phyloP scores from a whole-genome alignment of 1,140 invertebrate genomes.

The Leptinotarsa texana region DNA sequence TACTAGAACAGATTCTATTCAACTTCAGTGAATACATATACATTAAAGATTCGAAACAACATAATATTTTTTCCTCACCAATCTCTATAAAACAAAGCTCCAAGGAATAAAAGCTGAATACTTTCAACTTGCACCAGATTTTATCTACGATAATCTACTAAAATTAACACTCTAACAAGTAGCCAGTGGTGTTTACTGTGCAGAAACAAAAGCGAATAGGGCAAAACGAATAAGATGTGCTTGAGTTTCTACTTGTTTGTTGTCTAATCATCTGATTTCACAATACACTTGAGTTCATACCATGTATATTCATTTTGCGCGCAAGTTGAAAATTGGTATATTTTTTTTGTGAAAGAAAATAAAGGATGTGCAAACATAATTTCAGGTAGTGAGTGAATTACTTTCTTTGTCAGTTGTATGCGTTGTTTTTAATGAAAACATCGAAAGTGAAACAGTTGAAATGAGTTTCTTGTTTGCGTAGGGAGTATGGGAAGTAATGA shows the following conservation, averaged over 20 bases:
- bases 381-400: too few relatives aligned
- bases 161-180: slow-evolving; percentile 6
- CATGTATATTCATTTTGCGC: not conserved
- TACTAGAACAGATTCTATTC: too few relatives aligned
- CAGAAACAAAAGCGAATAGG: not conserved
- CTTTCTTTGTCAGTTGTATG: too few relatives aligned
- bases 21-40: not conserved
- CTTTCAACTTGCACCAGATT: not conserved
- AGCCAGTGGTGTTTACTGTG: not conserved
- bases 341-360: not conserved
- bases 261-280: slow-evolving; percentile 3
- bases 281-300: not conserved
- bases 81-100: not conserved
- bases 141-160: not conserved
- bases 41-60: not conserved
- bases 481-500: too few relatives aligned
- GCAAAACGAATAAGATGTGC: slow-evolving; percentile 1
- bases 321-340: not conserved
- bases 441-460: too few relatives aligned
- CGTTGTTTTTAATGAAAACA: too few relatives aligned
- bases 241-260: not conserved
- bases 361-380: too few relatives aligned
- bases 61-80: not conserved
- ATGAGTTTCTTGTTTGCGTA: too few relatives aligned
- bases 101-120: not conserved